These are phyloP conservation scores for Prionchulus punctatus DNA, from an alignment of 2,888 invertebrate genomes.

Conservation along the genomic window DNA sequence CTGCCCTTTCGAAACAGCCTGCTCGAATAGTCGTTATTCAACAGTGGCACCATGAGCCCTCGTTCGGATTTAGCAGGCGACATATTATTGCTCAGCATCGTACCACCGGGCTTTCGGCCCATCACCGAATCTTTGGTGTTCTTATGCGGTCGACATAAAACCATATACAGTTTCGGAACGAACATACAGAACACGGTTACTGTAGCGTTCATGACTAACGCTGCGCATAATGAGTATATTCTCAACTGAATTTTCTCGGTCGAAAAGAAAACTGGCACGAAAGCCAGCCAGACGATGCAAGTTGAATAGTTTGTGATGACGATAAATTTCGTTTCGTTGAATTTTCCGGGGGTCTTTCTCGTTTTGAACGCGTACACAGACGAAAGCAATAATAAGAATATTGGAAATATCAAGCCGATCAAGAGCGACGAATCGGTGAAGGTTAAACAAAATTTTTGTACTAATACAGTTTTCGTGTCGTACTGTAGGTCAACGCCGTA, in stretches of 20 bases:
- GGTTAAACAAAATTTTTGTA: slow-evolving; percentile 47
- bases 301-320: slow-evolving; percentile 63
- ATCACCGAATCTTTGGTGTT: slow-evolving; percentile 42
- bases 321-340: slow-evolving; percentile 60
- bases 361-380: slow-evolving; percentile 54
- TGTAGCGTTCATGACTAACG: slow-evolving; percentile 53
- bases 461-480: slow-evolving; percentile 38
- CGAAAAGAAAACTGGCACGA: slow-evolving; percentile 57
- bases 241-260: slow-evolving; percentile 55
- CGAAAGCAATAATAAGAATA: slow-evolving; percentile 53
- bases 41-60: no score
- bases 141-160: slow-evolving; percentile 55
- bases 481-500: slow-evolving; percentile 9
- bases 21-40: no score
- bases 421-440: slow-evolving; percentile 52
- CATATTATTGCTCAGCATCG: no score
- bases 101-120: no score
- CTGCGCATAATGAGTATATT: slow-evolving; percentile 54
- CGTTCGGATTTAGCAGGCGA: no score
- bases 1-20: no score
- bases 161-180: slow-evolving; percentile 54
- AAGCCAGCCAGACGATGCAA: slow-evolving; percentile 58
- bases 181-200: slow-evolving; percentile 54
- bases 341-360: slow-evolving; percentile 57
- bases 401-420: slow-evolving; percentile 51